A percentile compares a stretch with the other conserved stretches of the same genome.
Evolutionary conservation across 2,113 vertebrate genomes (phyloP).

Genomic region (Baryphthengus martii): DNA sequence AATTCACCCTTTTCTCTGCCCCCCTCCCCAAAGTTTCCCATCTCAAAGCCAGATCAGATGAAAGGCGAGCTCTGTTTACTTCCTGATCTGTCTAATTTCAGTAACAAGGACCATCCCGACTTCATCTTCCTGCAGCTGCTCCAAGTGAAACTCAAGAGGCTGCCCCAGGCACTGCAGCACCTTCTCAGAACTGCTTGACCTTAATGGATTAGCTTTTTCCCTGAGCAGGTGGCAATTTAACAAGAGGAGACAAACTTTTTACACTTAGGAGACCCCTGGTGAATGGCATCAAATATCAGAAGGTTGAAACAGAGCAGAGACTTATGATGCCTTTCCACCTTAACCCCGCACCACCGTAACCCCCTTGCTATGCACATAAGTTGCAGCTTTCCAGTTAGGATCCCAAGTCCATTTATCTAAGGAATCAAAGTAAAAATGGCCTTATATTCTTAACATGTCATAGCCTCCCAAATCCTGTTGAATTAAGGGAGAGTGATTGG

Average conservation of each 20-base stretch:
- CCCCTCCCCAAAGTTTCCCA: constrained; percentile 57
- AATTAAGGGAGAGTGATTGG: not conserved
- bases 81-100: constrained; percentile 95
- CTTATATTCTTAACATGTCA: not conserved
- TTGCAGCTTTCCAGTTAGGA: not conserved
- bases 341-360: constrained; percentile 33
- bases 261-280: constrained; percentile 72
- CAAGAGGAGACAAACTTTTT: constrained; percentile 81
- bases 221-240: constrained; percentile 83
- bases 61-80: constrained; percentile 92
- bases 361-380: not conserved
- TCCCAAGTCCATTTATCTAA: constrained; percentile 32
- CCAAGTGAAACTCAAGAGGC: constrained; percentile 85
- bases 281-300: constrained; percentile 69
- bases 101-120: constrained; percentile 86
- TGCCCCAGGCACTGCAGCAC: constrained; percentile 75
- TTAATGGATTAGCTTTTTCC: constrained; percentile 88
- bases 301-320: constrained; percentile 19
- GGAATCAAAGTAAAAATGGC: constrained; percentile 45
- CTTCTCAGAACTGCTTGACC: constrained; percentile 79
- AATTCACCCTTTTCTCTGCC: constrained; percentile 79
- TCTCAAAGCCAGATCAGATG: constrained; percentile 84
- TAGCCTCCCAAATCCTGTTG: constrained; percentile 26
- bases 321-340: constrained; percentile 9
- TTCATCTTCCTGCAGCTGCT: constrained; percentile 87